These are phyloP conservation scores for Etheostoma nigrum DNA, from an alignment of 2,797 vertebrate genomes.

Conservation along the genomic window DNA sequence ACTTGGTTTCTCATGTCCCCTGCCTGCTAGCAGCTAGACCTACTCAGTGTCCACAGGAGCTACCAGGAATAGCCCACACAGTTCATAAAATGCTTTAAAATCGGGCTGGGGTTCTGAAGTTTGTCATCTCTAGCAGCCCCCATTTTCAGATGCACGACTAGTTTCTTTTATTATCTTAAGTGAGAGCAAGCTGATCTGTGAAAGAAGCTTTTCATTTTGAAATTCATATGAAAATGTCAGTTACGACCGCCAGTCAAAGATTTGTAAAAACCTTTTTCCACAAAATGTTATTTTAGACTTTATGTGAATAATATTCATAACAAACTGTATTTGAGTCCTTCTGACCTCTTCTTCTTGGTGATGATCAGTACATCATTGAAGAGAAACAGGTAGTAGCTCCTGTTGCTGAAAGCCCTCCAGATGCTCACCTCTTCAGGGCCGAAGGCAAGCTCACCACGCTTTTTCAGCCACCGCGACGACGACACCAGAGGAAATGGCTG, in stretches of 20 bases:
- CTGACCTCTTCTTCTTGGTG: conserved; percentile 95
- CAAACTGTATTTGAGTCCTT: neutral
- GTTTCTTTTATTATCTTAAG: neutral
- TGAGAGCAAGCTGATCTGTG: neutral
- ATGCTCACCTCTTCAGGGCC: conserved; percentile 88
- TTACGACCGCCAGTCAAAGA: neutral
- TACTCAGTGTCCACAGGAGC: conserved; percentile 15
- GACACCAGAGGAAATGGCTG: conserved; percentile 95
- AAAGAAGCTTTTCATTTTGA: neutral
- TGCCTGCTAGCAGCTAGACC: conserved; percentile 47
- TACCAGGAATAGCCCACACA: conserved; percentile 21
- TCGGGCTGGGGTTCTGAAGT: neutral
- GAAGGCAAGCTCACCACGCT: conserved; percentile 89
- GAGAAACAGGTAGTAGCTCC: conserved; percentile 90
- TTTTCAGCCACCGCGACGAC: conserved; percentile 92
- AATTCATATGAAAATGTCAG: neutral
- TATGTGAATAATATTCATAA: neutral
- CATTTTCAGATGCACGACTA: neutral
- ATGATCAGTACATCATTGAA: conserved; percentile 95
- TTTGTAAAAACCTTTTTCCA: neutral
- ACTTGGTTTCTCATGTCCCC: conserved; percentile 25
- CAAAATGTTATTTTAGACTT: neutral
- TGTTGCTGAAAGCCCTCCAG: conserved; percentile 88
- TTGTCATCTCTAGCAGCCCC: neutral
- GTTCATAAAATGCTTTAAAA: conserved; percentile 10